Percentiles rank a stretch among this genome's conserved stretches.
phyloP scores from a whole-genome alignment of 2,888 invertebrate genomes.

The Leucophenga montana region DNA sequence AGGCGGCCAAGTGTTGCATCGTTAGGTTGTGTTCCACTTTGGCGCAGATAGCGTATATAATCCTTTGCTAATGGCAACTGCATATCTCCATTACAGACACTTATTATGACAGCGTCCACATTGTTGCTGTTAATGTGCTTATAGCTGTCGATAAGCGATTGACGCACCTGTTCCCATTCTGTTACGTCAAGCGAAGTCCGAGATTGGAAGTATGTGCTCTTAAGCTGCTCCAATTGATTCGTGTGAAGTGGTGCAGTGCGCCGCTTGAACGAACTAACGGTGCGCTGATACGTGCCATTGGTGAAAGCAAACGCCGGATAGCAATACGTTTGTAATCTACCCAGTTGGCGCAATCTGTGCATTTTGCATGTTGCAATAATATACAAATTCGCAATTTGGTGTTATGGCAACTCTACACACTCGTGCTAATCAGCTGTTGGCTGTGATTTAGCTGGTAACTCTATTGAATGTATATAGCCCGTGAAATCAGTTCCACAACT shows the following conservation, averaged over 20 bases:
- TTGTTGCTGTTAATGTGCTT: constrained; percentile 71
- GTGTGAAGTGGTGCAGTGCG: constrained; percentile 42
- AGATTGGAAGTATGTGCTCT: constrained; percentile 46
- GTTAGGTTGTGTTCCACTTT: constrained; percentile 74
- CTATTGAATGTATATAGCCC: no score
- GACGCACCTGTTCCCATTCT: constrained; percentile 63
- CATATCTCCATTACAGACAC: constrained; percentile 73
- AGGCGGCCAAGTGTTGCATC: constrained; percentile 77
- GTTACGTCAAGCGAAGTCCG: constrained; percentile 40
- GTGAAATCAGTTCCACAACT: no score
- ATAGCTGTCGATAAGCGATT: constrained; percentile 51
- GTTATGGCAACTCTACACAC: background rate
- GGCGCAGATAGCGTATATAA: constrained; percentile 76
- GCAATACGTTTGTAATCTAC: constrained; percentile 29
- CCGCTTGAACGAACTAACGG: constrained; percentile 53
- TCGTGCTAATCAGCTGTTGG: background rate
- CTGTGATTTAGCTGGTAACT: background rate
- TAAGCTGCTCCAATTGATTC: constrained; percentile 57
- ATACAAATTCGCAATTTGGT: background rate
- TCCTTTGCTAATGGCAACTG: constrained; percentile 75
- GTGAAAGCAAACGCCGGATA: background rate
- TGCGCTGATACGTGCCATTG: background rate
- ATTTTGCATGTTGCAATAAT: constrained; percentile 32
- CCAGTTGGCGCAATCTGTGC: constrained; percentile 44
- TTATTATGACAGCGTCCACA: constrained; percentile 78